A percentile compares a stretch with the other conserved stretches of the same genome.
Evolutionary conservation across 1,140 invertebrate genomes (phyloP).

Genomic region (Zaprionus vittiger): DNA sequence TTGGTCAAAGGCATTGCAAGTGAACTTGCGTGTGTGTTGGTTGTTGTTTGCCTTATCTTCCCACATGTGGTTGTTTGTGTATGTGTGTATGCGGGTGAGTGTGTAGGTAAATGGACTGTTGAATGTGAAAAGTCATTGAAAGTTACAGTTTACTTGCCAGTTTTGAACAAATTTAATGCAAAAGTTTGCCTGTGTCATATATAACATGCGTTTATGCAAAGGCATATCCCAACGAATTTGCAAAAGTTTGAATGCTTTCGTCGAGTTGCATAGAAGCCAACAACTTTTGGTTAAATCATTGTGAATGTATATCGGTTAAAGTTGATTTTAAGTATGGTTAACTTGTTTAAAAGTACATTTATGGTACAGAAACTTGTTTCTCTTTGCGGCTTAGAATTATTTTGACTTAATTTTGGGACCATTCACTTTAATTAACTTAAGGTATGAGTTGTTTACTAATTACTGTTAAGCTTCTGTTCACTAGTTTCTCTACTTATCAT

Average conservation of each 20-base stretch:
- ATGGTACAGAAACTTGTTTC: not conserved
- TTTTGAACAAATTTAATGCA: constrained; percentile 60
- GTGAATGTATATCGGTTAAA: constrained; percentile 30
- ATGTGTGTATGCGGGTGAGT: constrained; percentile 13
- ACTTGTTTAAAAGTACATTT: constrained; percentile 3
- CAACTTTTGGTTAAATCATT: constrained; percentile 38
- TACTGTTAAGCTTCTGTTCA: not conserved
- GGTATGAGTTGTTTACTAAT: not conserved
- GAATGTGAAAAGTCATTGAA: constrained; percentile 72
- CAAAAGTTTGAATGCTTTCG: constrained; percentile 46
- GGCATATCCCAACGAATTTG: constrained; percentile 28
- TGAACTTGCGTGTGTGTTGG: constrained; percentile 18
- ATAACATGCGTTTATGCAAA: constrained; percentile 50
- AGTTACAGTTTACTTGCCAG: constrained; percentile 65
- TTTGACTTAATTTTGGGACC: not conserved
- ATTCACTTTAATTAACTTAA: not conserved
- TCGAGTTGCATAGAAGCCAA: constrained; percentile 33
- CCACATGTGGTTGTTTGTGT: constrained; percentile 6
- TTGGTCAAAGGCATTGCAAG: constrained; percentile 42
- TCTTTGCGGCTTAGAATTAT: not conserved
- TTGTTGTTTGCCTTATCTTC: constrained; percentile 33
- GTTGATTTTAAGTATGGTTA: constrained; percentile 34
- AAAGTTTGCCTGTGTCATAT: constrained; percentile 52
- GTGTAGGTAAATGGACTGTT: constrained; percentile 58
- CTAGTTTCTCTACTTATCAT: not conserved